Percentiles rank a stretch among this genome's conserved stretches.
Evolutionary conservation across 1,140 invertebrate genomes (phyloP).

Genomic region (Psix sp.): DNA sequence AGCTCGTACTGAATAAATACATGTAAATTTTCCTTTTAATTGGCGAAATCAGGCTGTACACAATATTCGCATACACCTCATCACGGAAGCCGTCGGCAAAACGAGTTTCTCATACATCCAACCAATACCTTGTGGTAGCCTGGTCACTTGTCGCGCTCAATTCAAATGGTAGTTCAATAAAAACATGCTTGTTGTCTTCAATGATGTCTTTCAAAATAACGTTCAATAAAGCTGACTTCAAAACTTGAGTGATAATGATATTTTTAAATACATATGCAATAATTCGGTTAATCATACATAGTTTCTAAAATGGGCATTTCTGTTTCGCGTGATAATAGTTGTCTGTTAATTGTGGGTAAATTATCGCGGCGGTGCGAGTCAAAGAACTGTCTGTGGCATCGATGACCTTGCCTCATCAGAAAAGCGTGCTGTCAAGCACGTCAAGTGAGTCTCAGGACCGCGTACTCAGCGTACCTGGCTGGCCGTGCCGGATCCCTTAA

Average conservation of each 20-base stretch:
- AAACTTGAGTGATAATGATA: no score
- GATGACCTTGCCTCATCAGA: conserved; percentile 52
- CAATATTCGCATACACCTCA: conserved; percentile 20
- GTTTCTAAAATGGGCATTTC: not conserved
- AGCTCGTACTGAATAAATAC: no score
- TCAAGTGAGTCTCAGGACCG: conserved; percentile 45
- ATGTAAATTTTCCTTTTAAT: no score
- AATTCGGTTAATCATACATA: not conserved
- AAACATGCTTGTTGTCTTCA: conserved; percentile 50
- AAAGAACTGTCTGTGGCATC: conserved; percentile 39
- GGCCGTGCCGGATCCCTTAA: conserved; percentile 38
- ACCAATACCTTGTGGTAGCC: conserved; percentile 35
- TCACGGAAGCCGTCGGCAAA: conserved; percentile 39
- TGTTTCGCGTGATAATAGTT: not conserved
- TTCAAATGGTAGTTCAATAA: conserved; percentile 52
- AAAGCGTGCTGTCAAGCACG: conserved; percentile 54
- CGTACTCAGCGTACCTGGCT: conserved; percentile 28
- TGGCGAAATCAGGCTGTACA: no score
- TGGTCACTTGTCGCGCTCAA: conserved; percentile 45
- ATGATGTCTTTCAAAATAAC: conserved; percentile 49
- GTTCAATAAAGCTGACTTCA: conserved; percentile 35
- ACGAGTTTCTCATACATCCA: conserved; percentile 46
- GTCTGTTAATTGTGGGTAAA: conserved; percentile 41
- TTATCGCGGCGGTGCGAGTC: conserved; percentile 49
- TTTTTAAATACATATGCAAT: no score